Percentiles rank a stretch among this genome's conserved stretches.
Conservation (phyloP, 2,888 invertebrate genomes). For the Melanostoma scalare region DNA sequence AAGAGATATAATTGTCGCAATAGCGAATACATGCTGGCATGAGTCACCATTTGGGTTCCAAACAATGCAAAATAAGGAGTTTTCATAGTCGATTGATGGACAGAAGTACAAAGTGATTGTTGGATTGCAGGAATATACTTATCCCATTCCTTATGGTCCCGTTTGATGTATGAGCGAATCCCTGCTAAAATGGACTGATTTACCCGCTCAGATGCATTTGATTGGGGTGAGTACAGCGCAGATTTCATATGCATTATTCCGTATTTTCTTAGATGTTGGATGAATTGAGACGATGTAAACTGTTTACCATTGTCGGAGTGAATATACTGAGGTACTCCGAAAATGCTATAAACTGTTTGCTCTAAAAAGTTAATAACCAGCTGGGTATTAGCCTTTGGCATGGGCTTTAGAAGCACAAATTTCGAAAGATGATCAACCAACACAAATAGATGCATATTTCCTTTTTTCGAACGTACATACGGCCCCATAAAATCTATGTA, state of each 20-base stretch:
- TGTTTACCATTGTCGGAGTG: constrained; percentile 75
- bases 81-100: constrained; percentile 40
- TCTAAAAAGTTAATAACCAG: constrained; percentile 54
- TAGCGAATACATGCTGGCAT: constrained; percentile 23
- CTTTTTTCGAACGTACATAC: constrained; percentile 29
- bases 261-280: constrained; percentile 46
- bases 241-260: constrained; percentile 45
- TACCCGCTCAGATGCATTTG: constrained; percentile 77
- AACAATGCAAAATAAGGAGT: constrained; percentile 46
- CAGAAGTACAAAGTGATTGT: constrained; percentile 34
- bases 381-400: constrained; percentile 54
- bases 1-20: constrained; percentile 25
- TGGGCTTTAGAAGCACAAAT: constrained; percentile 42
- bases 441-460: constrained; percentile 45
- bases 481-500: constrained; percentile 67
- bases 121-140: constrained; percentile 46
- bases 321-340: constrained; percentile 74
- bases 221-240: constrained; percentile 76
- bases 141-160: constrained; percentile 65
- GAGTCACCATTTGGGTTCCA: constrained; percentile 40
- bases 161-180: constrained; percentile 68
- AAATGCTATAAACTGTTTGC: constrained; percentile 73
- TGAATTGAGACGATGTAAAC: constrained; percentile 58
- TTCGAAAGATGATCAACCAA: constrained; percentile 66
- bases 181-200: constrained; percentile 76